Percentiles rank a stretch among this genome's conserved stretches.
These are phyloP conservation scores for Panzeria rudis DNA, from an alignment of 2,888 invertebrate genomes.

Conservation along the genomic window DNA sequence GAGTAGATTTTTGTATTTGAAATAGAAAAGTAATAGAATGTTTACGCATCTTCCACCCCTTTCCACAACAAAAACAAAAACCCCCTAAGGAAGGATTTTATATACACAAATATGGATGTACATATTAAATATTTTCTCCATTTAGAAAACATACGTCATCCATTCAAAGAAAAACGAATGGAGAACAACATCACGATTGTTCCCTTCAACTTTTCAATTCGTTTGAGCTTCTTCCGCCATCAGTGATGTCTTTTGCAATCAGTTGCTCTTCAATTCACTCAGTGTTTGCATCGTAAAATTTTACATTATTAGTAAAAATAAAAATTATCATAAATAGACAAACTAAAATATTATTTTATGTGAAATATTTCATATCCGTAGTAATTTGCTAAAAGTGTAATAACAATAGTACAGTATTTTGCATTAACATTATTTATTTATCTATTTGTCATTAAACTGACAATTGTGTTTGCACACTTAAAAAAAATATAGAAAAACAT, in stretches of 20 bases:
- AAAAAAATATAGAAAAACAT: background rate
- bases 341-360: background rate
- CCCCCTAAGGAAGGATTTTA: conserved; percentile 29
- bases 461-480: background rate
- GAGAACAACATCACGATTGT: conserved; percentile 27
- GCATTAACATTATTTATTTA: no score
- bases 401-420: no score
- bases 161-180: conserved; percentile 53
- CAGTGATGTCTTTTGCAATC: conserved; percentile 65
- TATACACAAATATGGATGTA: background rate
- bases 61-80: background rate
- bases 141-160: conserved; percentile 42
- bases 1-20: background rate
- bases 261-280: conserved; percentile 74
- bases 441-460: no score
- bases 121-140: background rate
- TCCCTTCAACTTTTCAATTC: conserved; percentile 49
- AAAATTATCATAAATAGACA: background rate
- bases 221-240: conserved; percentile 72
- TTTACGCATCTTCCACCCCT: conserved; percentile 43
- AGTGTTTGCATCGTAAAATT: conserved; percentile 72
- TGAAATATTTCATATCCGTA: background rate
- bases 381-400: background rate
- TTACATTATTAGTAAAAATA: background rate
- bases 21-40: conserved; percentile 1